phyloP scores from a whole-genome alignment of 2,888 invertebrate species.

The Troides oblongomaculatus region DNA sequence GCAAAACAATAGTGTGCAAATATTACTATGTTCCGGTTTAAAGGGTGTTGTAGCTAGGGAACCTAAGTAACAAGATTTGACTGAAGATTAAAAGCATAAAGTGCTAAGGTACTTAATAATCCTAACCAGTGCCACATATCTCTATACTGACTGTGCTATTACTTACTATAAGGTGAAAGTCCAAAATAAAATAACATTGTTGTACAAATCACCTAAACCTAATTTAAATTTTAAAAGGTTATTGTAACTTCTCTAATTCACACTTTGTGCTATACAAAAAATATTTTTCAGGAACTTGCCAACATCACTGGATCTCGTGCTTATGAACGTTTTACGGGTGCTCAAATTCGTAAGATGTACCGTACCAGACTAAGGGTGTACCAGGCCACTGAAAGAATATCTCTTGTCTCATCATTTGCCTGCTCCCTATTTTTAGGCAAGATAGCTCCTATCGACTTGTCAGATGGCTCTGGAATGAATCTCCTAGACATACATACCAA shows the following conservation, averaged over 20 bases:
- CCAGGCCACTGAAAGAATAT: conserved; percentile 88
- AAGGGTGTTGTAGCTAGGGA: too few relatives aligned
- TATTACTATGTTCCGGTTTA: too few relatives aligned
- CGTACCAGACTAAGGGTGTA: conserved; percentile 80
- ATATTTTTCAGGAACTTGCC: conserved; percentile 81
- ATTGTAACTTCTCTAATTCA: too few relatives aligned
- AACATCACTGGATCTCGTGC: conserved; percentile 91
- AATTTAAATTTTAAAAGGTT: too few relatives aligned
- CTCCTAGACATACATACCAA: conserved; percentile 89
- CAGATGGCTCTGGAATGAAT: conserved; percentile 98
- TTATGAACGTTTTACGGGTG: conserved; percentile 94
- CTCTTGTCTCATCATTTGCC: conserved; percentile 95
- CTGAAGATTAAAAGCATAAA: too few relatives aligned
- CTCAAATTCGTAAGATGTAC: conserved; percentile 94
- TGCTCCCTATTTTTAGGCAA: conserved; percentile 92
- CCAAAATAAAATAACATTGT: too few relatives aligned
- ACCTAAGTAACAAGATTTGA: not conserved
- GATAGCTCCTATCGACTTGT: conserved; percentile 93
- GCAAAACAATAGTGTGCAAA: too few relatives aligned
- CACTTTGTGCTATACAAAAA: not conserved
- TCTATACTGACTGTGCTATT: too few relatives aligned
- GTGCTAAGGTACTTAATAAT: too few relatives aligned
- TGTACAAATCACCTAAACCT: too few relatives aligned
- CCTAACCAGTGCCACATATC: too few relatives aligned
- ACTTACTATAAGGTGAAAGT: too few relatives aligned